Conservation (phyloP, 2,797 vertebrate genomes). For the Miichthys miiuy region DNA sequence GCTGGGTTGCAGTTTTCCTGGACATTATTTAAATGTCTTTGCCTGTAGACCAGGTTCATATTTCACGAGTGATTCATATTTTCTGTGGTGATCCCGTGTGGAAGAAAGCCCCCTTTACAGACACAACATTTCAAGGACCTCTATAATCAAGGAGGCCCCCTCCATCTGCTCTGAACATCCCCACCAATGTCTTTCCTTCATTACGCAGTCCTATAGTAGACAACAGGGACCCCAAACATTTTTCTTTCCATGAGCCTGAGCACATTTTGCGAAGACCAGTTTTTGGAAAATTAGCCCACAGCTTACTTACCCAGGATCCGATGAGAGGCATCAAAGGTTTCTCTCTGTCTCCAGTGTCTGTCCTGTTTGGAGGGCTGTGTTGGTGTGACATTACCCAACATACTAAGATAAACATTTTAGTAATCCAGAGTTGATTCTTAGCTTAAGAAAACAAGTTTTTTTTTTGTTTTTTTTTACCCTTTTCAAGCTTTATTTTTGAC, state of each 20-base stretch:
- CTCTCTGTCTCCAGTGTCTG: not conserved
- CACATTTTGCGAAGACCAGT: slow-evolving; percentile 11
- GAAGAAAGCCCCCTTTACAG: slow-evolving; percentile 21
- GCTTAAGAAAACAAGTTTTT: not conserved
- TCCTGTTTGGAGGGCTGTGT: not conserved
- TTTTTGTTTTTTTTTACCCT: not conserved
- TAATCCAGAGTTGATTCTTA: not conserved
- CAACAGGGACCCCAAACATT: slow-evolving; percentile 38
- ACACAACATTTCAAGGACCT: slow-evolving; percentile 31
- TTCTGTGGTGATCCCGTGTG: slow-evolving; percentile 44
- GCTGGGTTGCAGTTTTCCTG: slow-evolving; percentile 17
- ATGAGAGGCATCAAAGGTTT: slow-evolving; percentile 19
- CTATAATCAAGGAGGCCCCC: slow-evolving; percentile 50
- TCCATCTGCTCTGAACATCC: slow-evolving; percentile 56
- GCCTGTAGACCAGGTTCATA: slow-evolving; percentile 30
- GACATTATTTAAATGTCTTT: slow-evolving; percentile 30
- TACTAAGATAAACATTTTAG: slow-evolving; percentile 1
- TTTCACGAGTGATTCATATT: slow-evolving; percentile 52
- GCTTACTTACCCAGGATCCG: slow-evolving; percentile 14
- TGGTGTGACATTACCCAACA: not conserved
- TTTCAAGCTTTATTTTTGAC: too few relatives aligned
- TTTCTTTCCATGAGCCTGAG: slow-evolving; percentile 42
- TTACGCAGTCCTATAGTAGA: slow-evolving; percentile 37
- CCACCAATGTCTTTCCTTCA: slow-evolving; percentile 51
- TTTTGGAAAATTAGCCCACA: slow-evolving; percentile 26